Evolutionary conservation across 2,113 vertebrate species (phyloP).

Genomic region (Tetrax tetrax): DNA sequence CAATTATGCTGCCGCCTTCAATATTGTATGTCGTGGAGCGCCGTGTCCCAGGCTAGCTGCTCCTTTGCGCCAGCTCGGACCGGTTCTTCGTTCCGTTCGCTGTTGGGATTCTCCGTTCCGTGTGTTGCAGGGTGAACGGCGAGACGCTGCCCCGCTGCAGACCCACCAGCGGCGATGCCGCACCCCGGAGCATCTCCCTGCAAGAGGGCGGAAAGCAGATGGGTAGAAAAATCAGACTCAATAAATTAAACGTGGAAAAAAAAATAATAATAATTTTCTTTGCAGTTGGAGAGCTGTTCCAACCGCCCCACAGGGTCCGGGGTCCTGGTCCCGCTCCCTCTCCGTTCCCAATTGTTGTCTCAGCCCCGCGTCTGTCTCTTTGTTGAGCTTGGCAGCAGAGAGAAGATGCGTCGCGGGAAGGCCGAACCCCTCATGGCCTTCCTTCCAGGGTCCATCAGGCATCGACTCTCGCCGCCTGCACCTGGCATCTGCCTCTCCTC

Average conservation of each 20-base stretch:
- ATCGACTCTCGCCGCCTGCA: not conserved
- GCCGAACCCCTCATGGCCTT: not conserved
- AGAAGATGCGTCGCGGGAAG: not conserved
- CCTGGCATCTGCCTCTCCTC: constrained; percentile 52
- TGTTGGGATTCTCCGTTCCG: too few relatives aligned
- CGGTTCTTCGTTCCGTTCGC: not conserved
- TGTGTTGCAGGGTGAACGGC: not conserved
- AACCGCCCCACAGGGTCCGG: not conserved
- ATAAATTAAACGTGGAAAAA: not conserved
- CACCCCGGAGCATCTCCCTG: not conserved
- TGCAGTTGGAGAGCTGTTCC: not conserved
- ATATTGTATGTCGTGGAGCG: rapidly evolving
- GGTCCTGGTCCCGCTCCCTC: not conserved
- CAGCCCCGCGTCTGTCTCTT: not conserved
- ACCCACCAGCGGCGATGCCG: not conserved
- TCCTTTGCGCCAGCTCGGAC: not conserved
- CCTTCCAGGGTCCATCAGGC: not conserved
- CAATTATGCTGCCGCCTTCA: not conserved
- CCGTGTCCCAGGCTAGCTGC: not conserved
- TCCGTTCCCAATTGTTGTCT: not conserved
- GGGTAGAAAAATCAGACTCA: not conserved
- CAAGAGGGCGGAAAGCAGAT: not conserved
- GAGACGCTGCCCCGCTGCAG: not conserved
- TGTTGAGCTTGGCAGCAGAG: not conserved
- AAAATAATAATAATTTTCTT: not conserved